phyloP scores from a whole-genome alignment of 2,888 invertebrate species.

The Pocota personata region DNA sequence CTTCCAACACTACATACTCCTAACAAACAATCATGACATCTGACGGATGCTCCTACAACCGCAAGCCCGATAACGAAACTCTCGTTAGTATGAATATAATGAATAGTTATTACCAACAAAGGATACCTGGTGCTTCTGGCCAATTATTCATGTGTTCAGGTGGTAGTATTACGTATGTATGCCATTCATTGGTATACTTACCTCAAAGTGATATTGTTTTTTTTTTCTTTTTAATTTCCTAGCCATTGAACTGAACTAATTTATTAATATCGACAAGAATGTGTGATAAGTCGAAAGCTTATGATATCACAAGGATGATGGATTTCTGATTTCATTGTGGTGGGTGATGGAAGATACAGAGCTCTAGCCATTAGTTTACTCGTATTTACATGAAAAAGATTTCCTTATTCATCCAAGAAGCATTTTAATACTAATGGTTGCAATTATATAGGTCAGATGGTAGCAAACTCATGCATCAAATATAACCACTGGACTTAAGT shows the following conservation, averaged over 20 bases:
- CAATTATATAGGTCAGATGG: constrained; percentile 11
- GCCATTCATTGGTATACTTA: too few relatives aligned
- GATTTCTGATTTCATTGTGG: too few relatives aligned
- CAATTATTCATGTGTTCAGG: not conserved
- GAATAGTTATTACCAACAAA: not conserved
- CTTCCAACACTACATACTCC: not conserved
- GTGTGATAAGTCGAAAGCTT: not conserved
- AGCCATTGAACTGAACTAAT: not conserved
- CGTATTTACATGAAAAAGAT: too few relatives aligned
- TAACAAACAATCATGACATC: not conserved
- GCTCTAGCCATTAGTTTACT: not conserved
- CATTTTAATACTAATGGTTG: constrained; percentile 16
- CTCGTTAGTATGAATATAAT: not conserved
- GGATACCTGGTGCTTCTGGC: not conserved
- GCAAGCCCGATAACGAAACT: not conserved
- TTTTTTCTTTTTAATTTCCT: not conserved
- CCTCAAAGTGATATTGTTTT: not conserved
- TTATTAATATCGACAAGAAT: not conserved
- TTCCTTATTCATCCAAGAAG: not conserved
- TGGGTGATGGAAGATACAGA: not conserved
- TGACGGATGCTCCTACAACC: not conserved
- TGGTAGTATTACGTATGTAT: not conserved
- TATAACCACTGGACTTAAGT: not conserved
- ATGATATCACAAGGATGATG: not conserved
- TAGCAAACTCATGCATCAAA: not conserved